These are phyloP conservation scores for Synanthedon andrenaeformis DNA, from an alignment of 2,888 invertebrate genomes.

Conservation along the genomic window DNA sequence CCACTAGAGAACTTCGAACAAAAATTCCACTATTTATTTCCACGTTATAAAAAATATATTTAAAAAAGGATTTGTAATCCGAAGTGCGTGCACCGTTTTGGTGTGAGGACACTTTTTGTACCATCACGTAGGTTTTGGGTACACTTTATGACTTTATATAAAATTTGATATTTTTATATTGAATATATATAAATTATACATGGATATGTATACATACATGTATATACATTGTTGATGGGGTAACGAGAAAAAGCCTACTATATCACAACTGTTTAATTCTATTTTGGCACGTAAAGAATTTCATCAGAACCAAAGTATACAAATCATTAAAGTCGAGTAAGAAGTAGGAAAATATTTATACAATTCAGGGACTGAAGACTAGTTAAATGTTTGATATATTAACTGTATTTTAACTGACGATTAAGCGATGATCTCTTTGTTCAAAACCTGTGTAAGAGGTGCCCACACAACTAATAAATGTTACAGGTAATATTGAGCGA, in stretches of 20 bases:
- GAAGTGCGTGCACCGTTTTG: slow-evolving; percentile 57
- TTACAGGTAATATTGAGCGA: slow-evolving; percentile 35
- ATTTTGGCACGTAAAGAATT: slow-evolving; percentile 69
- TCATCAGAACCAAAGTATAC: slow-evolving; percentile 71
- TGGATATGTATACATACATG: slow-evolving; percentile 70
- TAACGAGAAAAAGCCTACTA: slow-evolving; percentile 64
- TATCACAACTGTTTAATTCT: slow-evolving; percentile 70
- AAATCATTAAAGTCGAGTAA: slow-evolving; percentile 69
- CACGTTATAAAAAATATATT: slow-evolving; percentile 57
- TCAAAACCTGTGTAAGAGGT: slow-evolving; percentile 54
- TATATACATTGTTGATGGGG: slow-evolving; percentile 69
- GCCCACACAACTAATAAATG: slow-evolving; percentile 31
- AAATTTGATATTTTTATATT: slow-evolving; percentile 71
- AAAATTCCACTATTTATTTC: slow-evolving; percentile 67
- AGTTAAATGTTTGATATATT: slow-evolving; percentile 70
- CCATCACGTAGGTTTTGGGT: slow-evolving; percentile 71
- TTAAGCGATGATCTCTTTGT: slow-evolving; percentile 59
- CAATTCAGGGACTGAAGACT: slow-evolving; percentile 70
- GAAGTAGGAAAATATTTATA: slow-evolving; percentile 70
- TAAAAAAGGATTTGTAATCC: slow-evolving; percentile 57
- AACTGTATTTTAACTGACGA: slow-evolving; percentile 66
- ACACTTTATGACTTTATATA: slow-evolving; percentile 71
- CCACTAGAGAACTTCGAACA: slow-evolving; percentile 61
- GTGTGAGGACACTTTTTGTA: slow-evolving; percentile 63
- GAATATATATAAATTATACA: slow-evolving; percentile 71